Base-by-base conservation (phyloP, 37 sponge, comb jelly and placozoan genomes). In the Corticium candelabrum region DNA sequence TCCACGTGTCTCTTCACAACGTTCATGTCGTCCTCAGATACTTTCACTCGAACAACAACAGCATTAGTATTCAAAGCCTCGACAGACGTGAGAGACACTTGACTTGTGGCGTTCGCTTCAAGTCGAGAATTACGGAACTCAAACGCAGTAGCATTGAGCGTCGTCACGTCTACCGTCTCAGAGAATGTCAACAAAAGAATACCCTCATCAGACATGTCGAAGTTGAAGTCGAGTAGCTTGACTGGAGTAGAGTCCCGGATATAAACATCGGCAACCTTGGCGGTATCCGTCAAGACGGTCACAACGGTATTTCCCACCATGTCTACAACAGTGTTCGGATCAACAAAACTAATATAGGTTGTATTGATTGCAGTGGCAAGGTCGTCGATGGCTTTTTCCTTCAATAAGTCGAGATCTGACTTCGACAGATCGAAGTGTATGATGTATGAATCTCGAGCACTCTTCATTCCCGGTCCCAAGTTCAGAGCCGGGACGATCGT, bases 371-470 rank as follows among this genome's bases (percentile, higher is more conserved):
- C 4, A 7, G 73, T 70, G 5, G 73, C 73, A 7, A 70, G 73
- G 5, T 15, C 73, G 5, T 34, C 35, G 36, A 35, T 15, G 3
- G 82, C 37, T 41, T 94, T 90, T 56, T 83, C 40, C 40, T 84
- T 90, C 40, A 90, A 34, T 0, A 15, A 0, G 67, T 90, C 84
- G 27, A 86, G 78, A 35, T 86, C 84, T 7, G 82, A 69, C 50
- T 76, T 67, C 35, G 77, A 82, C 2, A 92, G 77, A 27, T 82
- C 82, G 73, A 92, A 68, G 56, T 89, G 78, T 31, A 92, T 67
- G 56, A 92, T 92, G 87, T 92, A 89, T 87, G 90, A 92, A 41
- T 92, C 87, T 11, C 29, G 0, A 7, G 40, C 7, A 50, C 62
- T 50, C 21, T 27, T 21, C 15, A 21, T 50, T 50, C 62, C 62